Conservation (phyloP, 2,113 vertebrate genomes). For the Bostrychus sinensis region DNA sequence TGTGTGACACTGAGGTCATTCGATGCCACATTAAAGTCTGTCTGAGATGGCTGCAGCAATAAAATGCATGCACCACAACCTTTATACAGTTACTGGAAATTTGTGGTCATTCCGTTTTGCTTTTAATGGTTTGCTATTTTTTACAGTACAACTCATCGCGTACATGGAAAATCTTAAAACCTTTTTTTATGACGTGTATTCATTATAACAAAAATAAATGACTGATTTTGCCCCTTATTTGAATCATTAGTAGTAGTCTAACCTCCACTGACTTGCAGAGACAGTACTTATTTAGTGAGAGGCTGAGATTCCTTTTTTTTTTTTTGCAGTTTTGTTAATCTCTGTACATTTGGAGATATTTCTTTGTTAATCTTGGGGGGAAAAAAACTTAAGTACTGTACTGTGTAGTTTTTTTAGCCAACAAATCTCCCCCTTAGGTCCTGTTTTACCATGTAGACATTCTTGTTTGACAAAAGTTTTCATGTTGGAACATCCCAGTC, state of each 20-base stretch:
- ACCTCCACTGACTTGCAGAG: too few relatives aligned
- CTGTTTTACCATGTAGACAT: constrained; percentile 3
- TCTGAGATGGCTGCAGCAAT: constrained; percentile 55
- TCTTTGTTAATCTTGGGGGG: constrained; percentile 10
- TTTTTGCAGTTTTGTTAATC: too few relatives aligned
- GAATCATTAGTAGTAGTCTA: too few relatives aligned
- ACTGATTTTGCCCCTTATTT: too few relatives aligned
- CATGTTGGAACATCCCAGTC: constrained; percentile 28
- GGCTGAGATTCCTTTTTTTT: too few relatives aligned
- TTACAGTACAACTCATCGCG: constrained; percentile 16
- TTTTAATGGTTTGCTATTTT: constrained; percentile 56
- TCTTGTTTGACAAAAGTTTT: constrained; percentile 13
- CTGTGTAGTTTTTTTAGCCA: constrained; percentile 3
- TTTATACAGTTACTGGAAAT: constrained; percentile 24
- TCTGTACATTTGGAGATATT: too few relatives aligned
- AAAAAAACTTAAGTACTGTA: too few relatives aligned
- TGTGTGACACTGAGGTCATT: constrained; percentile 25
- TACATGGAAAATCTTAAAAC: too few relatives aligned
- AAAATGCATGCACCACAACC: constrained; percentile 41
- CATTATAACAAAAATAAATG: too few relatives aligned
- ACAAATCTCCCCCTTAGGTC: constrained; percentile 12
- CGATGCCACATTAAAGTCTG: constrained; percentile 49
- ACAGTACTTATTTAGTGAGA: too few relatives aligned
- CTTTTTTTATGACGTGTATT: too few relatives aligned
- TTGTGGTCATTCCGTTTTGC: constrained; percentile 50